Conservation (phyloP, 2,797 vertebrate genomes). For the Delichon dasypus region DNA sequence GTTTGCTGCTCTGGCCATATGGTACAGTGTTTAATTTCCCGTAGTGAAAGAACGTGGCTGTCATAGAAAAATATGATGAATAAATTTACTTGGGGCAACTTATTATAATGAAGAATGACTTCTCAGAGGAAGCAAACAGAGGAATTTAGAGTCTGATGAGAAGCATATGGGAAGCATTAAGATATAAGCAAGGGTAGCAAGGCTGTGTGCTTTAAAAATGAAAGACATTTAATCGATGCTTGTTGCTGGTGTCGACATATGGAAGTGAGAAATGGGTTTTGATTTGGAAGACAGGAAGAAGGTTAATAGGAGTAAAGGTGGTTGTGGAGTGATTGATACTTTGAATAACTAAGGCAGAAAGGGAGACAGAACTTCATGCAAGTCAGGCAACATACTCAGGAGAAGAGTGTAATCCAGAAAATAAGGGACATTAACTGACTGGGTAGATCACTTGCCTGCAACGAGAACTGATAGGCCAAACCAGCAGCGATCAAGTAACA, state of each 20-base stretch:
- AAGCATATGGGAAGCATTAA: slow-evolving; percentile 81
- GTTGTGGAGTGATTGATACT: slow-evolving; percentile 76
- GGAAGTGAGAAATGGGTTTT: slow-evolving; percentile 79
- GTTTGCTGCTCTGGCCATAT: slow-evolving; percentile 82
- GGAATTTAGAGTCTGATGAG: slow-evolving; percentile 73
- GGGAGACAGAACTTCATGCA: slow-evolving; percentile 22
- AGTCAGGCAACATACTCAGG: slow-evolving; percentile 26
- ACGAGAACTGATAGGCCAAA: slow-evolving; percentile 50
- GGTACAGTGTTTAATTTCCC: slow-evolving; percentile 84
- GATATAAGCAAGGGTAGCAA: slow-evolving; percentile 70
- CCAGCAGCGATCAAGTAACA: neutral
- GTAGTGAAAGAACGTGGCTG: slow-evolving; percentile 79
- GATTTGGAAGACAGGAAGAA: slow-evolving; percentile 78
- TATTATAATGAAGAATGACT: slow-evolving; percentile 83
- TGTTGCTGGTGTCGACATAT: slow-evolving; percentile 76
- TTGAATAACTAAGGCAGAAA: slow-evolving; percentile 42
- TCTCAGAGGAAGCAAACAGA: slow-evolving; percentile 74
- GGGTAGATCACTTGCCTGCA: slow-evolving; percentile 17
- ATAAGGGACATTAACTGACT: slow-evolving; percentile 39
- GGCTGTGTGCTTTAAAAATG: slow-evolving; percentile 71
- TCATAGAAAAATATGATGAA: slow-evolving; percentile 82
- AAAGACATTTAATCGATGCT: slow-evolving; percentile 75
- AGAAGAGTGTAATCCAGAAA: slow-evolving; percentile 66
- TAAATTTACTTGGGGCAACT: slow-evolving; percentile 82
- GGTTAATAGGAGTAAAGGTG: slow-evolving; percentile 75